phyloP scores from a whole-genome alignment of 2,888 invertebrate genomes.

The Rutpela maculata region DNA sequence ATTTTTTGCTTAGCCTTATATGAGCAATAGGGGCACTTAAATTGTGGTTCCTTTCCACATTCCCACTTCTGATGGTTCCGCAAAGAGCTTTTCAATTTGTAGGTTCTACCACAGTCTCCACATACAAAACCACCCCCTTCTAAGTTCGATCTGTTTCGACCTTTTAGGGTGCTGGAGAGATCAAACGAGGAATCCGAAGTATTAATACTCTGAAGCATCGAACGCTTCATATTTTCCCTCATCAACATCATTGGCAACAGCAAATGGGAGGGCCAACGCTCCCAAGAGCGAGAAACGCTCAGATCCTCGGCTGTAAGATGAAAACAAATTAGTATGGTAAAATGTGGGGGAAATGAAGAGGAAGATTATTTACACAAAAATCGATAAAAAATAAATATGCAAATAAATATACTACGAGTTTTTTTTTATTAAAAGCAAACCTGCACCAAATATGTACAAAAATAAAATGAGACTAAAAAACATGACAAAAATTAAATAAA shows the following conservation, averaged over 20 bases:
- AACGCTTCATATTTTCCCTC: constrained; percentile 74
- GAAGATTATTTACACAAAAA: background rate
- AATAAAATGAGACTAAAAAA: background rate
- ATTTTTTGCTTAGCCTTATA: constrained; percentile 60
- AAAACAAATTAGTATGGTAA: background rate
- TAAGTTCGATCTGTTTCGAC: constrained; percentile 43
- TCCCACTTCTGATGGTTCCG: constrained; percentile 60
- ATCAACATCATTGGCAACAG: constrained; percentile 82
- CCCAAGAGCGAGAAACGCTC: constrained; percentile 82
- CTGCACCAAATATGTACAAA: constrained; percentile 7
- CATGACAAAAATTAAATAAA: too few species aligned
- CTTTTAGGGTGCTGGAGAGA: constrained; percentile 46
- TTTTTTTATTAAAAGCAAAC: background rate
- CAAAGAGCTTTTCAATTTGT: constrained; percentile 73
- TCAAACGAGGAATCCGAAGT: constrained; percentile 51
- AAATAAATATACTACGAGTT: too few species aligned
- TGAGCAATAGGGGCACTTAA: constrained; percentile 56
- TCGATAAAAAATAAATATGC: too few species aligned
- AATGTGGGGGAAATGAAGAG: background rate
- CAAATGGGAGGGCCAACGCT: constrained; percentile 84
- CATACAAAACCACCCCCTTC: constrained; percentile 80
- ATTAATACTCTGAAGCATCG: constrained; percentile 67
- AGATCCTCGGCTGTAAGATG: constrained; percentile 78
- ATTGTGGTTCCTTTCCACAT: constrained; percentile 59
- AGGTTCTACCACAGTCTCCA: constrained; percentile 88